A percentile compares a stretch with the other conserved stretches of the same genome.
These are phyloP conservation scores for Trichoplusia ni DNA, from an alignment of 1,140 invertebrate species.

Conservation along the genomic window DNA sequence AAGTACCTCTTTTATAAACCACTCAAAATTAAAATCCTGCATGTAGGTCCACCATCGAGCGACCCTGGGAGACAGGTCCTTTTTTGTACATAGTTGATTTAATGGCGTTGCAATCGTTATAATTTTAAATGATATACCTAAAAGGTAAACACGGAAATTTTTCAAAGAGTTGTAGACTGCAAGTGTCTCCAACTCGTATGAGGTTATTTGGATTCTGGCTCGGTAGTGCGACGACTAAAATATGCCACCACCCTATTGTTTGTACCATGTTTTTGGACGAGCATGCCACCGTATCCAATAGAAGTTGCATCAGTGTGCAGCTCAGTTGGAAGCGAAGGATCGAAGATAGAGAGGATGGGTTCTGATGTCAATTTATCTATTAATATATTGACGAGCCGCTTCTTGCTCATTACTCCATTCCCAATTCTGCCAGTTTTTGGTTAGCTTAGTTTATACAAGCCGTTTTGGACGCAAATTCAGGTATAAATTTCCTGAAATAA, in stretches of 20 bases:
- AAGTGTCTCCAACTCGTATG: constrained; percentile 50
- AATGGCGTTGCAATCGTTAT: constrained; percentile 50
- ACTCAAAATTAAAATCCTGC: neutral
- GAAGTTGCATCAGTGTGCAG: constrained; percentile 52
- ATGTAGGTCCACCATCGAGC: neutral
- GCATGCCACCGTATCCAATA: constrained; percentile 54
- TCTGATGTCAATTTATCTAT: constrained; percentile 36
- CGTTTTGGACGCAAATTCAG: constrained; percentile 41
- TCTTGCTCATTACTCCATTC: constrained; percentile 43
- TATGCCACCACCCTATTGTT: constrained; percentile 46
- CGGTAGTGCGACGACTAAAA: constrained; percentile 45
- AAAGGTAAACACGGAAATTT: constrained; percentile 43
- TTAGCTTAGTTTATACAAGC: constrained; percentile 45
- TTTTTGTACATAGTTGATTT: neutral
- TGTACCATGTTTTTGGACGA: constrained; percentile 41
- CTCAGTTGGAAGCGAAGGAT: constrained; percentile 43
- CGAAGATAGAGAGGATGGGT: constrained; percentile 43
- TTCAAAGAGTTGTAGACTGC: constrained; percentile 42
- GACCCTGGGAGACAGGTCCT: neutral
- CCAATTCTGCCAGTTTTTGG: constrained; percentile 40
- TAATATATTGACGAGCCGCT: constrained; percentile 40
- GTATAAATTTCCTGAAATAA: constrained; percentile 49
- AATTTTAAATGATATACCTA: constrained; percentile 39
- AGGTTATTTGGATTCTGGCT: constrained; percentile 46
- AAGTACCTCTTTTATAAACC: neutral